Base-by-base conservation (phyloP, 2,888 invertebrate genomes). In the Crossocerus cetratus region DNA sequence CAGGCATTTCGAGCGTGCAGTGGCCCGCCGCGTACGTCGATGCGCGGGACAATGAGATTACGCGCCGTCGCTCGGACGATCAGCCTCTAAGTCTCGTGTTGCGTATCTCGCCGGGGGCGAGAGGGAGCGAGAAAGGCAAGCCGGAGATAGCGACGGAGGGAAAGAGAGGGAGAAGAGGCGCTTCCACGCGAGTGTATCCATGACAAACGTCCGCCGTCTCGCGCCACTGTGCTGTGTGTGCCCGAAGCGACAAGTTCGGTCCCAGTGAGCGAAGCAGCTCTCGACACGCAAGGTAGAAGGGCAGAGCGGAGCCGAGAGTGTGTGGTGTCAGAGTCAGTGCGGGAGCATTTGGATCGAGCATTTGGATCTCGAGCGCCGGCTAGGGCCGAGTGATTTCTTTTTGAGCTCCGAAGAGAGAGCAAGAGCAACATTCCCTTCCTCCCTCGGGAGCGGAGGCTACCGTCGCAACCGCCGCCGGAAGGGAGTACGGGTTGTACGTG, bases 41-140 rank as follows among this genome's bases (percentile, higher is more conserved):
- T 32, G 32, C 65, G 57, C n/a, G 44, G 54, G 59, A 60, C 72
- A 64, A 68, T 74, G 68, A 64, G 69, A 53, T 55, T 63, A 68
- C 49, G 49, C 49, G 49, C 43, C 53, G 49, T 32, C 63, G 67
- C 20, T 11, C 23, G 20, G 56, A 44, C 59, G 22, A 21, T 16
- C 53, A 54, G 45, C 44, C 14, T 45, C 60, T 73, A 55, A 60
- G 65, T 32, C 32, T 58, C 42, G 42, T 16, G 16, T 43, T 58
- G 32, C 42, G 16, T 16, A 43, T n/a, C 16, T 16, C 20, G 32
- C 22, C 20, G 43, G 18, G 16, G 57, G 5, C 43, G 43, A 16
- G 16, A 49, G 49, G n/a, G 49, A 4, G 14, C 43, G 4, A 8
- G 43, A 43, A 4, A 13, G 43, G 43, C 4, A n/a, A n/a, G n/a